phyloP scores from a whole-genome alignment of 2,888 invertebrate genomes.

The Tetragonula carbonaria region DNA sequence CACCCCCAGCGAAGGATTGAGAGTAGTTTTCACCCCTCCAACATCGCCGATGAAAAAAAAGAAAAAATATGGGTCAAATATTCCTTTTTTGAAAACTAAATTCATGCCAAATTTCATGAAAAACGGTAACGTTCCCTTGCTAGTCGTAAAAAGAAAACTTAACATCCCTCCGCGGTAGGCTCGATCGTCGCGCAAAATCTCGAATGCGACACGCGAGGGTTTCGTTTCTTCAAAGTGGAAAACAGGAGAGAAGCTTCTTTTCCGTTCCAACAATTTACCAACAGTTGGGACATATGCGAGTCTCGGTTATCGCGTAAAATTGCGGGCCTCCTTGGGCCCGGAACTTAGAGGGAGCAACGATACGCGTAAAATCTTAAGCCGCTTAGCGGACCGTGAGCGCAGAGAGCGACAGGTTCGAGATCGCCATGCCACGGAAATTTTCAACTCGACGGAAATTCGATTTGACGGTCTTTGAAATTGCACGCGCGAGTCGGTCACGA shows the following conservation, averaged over 20 bases:
- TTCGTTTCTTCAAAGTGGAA: conserved; percentile 47
- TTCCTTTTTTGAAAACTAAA: too few relatives aligned
- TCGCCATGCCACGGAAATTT: not conserved
- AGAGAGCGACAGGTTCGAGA: not conserved
- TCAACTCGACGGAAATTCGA: conserved; percentile 18
- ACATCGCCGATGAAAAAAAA: too few relatives aligned
- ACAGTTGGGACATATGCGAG: conserved; percentile 6
- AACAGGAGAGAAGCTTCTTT: conserved; percentile 15
- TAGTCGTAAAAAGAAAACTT: conserved; percentile 74
- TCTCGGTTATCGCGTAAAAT: conserved; percentile 31
- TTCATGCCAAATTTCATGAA: too few relatives aligned
- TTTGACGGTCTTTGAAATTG: conserved; percentile 9
- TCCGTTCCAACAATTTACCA: not conserved
- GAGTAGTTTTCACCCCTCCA: too few relatives aligned
- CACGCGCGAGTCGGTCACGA: not conserved
- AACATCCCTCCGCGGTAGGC: conserved; percentile 69
- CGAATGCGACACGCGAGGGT: conserved; percentile 25
- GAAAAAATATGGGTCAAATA: too few relatives aligned
- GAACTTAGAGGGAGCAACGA: not conserved
- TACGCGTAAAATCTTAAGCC: conserved; percentile 27
- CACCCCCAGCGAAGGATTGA: too few relatives aligned
- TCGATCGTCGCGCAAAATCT: conserved; percentile 61
- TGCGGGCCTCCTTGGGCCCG: not conserved
- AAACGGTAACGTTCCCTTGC: too few relatives aligned
- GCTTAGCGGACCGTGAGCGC: conserved; percentile 21